Conservation (phyloP, 2,888 invertebrate species). For the Stenurella melanura region DNA sequence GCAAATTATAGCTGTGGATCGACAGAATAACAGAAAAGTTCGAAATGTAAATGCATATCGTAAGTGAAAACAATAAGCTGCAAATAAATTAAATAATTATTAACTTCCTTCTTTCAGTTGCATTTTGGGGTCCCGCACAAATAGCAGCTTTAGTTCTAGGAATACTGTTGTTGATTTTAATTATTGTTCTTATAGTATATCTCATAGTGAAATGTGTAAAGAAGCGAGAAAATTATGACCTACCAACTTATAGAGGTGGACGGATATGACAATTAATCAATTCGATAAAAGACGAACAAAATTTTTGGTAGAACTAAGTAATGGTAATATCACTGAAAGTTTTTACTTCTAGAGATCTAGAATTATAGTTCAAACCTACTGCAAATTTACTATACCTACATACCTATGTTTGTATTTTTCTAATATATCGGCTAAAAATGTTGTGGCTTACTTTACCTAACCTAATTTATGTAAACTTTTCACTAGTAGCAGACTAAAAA, state of each 20-base stretch:
- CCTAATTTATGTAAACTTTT: background rate
- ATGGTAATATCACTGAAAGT: background rate
- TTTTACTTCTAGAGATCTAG: background rate
- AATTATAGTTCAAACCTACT: conserved; percentile 10
- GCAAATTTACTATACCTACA: background rate
- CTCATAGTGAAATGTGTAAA: conserved; percentile 79
- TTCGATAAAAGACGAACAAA: conserved; percentile 57
- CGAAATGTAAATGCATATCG: conserved; percentile 77
- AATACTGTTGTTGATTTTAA: conserved; percentile 76
- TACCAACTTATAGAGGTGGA: conserved; percentile 76
- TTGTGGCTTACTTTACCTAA: background rate
- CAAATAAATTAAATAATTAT: conserved; percentile 13
- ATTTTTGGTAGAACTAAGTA: conserved; percentile 42
- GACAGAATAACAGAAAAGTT: conserved; percentile 80
- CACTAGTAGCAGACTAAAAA: background rate
- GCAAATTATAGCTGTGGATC: conserved; percentile 81
- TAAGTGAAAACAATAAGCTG: conserved; percentile 57
- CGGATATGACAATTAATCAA: conserved; percentile 60
- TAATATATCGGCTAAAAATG: background rate
- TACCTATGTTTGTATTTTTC: background rate
- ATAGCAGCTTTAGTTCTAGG: conserved; percentile 85
- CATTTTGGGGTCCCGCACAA: conserved; percentile 68
- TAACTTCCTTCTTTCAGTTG: conserved; percentile 61
- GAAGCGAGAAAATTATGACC: conserved; percentile 74
- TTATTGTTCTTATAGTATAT: conserved; percentile 77